Evolutionary conservation across 35 echinoderm and acorn worm genomes (phyloP).

Genomic region (Stichopus chloronotus): DNA sequence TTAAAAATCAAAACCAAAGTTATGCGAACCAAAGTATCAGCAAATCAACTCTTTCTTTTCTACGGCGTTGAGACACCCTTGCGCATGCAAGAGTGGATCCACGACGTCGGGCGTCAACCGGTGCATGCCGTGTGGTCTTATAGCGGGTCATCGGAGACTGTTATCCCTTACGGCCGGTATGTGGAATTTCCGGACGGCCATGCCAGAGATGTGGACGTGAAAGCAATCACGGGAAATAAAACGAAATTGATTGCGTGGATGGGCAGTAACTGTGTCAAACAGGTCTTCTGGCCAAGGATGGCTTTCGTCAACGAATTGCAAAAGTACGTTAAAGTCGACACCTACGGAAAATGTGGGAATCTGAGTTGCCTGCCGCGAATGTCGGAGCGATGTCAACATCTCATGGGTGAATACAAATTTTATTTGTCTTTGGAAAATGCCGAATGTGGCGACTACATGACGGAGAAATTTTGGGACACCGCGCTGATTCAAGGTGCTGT

Average conservation of each 20-base stretch:
- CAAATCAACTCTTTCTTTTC: slow-evolving; percentile 76
- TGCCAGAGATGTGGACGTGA: background rate
- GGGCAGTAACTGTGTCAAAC: slow-evolving; percentile 84
- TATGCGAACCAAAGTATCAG: slow-evolving; percentile 23
- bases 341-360: slow-evolving; percentile 84
- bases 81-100: slow-evolving; percentile 63
- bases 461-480: slow-evolving; percentile 84
- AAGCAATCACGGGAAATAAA: slow-evolving; percentile 34
- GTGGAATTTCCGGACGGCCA: background rate
- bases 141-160: slow-evolving; percentile 44
- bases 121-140: slow-evolving; percentile 81
- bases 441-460: slow-evolving; percentile 82
- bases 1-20: slow-evolving; percentile 55
- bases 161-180: slow-evolving; percentile 72
- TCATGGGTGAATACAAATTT: slow-evolving; percentile 91
- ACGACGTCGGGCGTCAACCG: slow-evolving; percentile 52
- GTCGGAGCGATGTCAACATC: slow-evolving; percentile 67
- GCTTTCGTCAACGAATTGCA: slow-evolving; percentile 65
- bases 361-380: slow-evolving; percentile 79
- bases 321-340: slow-evolving; percentile 72
- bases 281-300: slow-evolving; percentile 86
- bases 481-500: slow-evolving; percentile 67
- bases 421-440: slow-evolving; percentile 85
- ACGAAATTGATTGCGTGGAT: slow-evolving; percentile 84
- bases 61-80: slow-evolving; percentile 74